A percentile compares a stretch with the other conserved stretches of the same genome.
These are phyloP conservation scores for Stomatorhinus ivindoensis DNA, from an alignment of 2,113 vertebrate genomes.

Conservation along the genomic window DNA sequence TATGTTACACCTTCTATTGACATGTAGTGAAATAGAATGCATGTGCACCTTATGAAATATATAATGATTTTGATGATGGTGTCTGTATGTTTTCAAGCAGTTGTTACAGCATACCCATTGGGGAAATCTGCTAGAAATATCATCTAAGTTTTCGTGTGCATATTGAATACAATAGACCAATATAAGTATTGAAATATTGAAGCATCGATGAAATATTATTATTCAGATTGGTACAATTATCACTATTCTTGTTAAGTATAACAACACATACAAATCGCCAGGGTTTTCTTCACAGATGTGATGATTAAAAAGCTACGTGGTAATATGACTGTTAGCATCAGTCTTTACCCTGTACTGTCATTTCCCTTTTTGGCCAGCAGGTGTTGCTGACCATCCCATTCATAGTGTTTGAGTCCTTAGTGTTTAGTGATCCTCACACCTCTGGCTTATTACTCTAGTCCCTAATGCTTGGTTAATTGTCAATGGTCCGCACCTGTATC, in stretches of 20 bases:
- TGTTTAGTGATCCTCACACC: not conserved
- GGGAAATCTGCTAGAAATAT: not conserved
- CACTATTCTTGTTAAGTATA: not conserved
- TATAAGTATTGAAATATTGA: not conserved
- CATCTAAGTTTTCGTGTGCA: not conserved
- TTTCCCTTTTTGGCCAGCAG: not conserved
- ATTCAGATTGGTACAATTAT: not conserved
- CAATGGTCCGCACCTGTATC: not conserved
- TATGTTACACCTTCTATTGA: slow-evolving; percentile 15
- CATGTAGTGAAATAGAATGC: slow-evolving; percentile 6
- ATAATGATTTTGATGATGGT: not conserved
- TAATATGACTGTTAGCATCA: not conserved
- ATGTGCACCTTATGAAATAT: not conserved
- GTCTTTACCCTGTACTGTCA: not conserved
- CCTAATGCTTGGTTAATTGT: not conserved
- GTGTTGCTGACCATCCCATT: not conserved
- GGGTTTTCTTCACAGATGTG: not conserved
- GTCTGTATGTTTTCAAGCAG: not conserved
- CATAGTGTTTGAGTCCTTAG: not conserved
- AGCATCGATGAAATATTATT: not conserved
- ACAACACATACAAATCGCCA: not conserved
- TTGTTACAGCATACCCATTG: not conserved
- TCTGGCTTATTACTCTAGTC: not conserved
- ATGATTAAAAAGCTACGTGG: not conserved
- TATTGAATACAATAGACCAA: not conserved